Percentiles rank a stretch among this genome's conserved stretches.
phyloP scores from a whole-genome alignment of 2,888 invertebrate species.

The Chrysolina haemoptera region DNA sequence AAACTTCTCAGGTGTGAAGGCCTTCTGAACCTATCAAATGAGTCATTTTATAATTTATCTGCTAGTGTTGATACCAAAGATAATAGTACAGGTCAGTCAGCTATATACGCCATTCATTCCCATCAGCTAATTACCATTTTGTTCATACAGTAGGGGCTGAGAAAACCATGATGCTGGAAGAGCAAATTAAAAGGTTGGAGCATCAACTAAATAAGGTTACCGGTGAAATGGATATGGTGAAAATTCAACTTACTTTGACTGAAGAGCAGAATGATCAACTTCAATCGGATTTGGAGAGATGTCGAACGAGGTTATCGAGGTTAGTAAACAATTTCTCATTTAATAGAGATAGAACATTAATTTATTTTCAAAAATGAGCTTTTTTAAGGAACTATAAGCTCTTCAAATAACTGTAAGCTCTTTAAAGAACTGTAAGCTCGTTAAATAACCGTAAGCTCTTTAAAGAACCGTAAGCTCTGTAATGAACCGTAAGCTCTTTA shows the following conservation, averaged over 20 bases:
- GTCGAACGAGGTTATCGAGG: slow-evolving; percentile 53
- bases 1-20: slow-evolving; percentile 53
- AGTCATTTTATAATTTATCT: slow-evolving; percentile 54
- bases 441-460: too few species aligned
- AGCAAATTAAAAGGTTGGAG: slow-evolving; percentile 56
- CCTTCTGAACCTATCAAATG: slow-evolving; percentile 54
- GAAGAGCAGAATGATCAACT: slow-evolving; percentile 62
- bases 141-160: slow-evolving; percentile 45
- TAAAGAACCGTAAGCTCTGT: too few species aligned
- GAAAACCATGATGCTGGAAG: slow-evolving; percentile 52
- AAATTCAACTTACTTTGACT: slow-evolving; percentile 54
- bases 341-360: neutral
- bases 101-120: neutral
- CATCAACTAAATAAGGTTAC: slow-evolving; percentile 57
- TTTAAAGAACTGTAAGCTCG: too few species aligned
- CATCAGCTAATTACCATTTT: neutral
- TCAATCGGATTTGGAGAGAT: slow-evolving; percentile 55
- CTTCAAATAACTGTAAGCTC: too few species aligned
- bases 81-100: slow-evolving; percentile 39
- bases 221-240: slow-evolving; percentile 54
- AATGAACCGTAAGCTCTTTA: too few species aligned
- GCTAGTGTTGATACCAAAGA: slow-evolving; percentile 47
- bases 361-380: too few species aligned
- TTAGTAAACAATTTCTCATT: slow-evolving; percentile 44
- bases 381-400: too few species aligned